A percentile compares a stretch with the other conserved stretches of the same genome.
Conservation (phyloP, 2,888 invertebrate genomes). For the Diabrotica balteata region DNA sequence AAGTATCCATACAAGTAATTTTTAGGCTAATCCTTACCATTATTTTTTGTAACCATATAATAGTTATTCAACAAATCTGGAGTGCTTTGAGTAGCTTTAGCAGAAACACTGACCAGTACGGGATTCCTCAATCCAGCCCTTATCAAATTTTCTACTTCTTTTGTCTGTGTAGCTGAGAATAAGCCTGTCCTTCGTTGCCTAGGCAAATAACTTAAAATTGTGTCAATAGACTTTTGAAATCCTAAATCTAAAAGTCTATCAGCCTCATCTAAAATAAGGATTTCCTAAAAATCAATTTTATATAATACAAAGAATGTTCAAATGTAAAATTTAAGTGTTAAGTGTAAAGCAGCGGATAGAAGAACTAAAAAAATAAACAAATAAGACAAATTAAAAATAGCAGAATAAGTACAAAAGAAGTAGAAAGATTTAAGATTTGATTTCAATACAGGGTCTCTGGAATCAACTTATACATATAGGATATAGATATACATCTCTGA, state of each 20-base stretch:
- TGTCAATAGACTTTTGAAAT: constrained; percentile 84
- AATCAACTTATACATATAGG: no score
- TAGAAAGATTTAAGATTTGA: no score
- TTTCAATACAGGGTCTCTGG: no score
- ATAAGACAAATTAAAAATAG: not conserved
- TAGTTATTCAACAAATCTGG: constrained; percentile 78
- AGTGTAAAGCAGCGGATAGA: not conserved
- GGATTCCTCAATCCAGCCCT: constrained; percentile 95
- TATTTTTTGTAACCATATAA: constrained; percentile 78
- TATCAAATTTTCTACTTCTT: constrained; percentile 88
- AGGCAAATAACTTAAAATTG: constrained; percentile 89
- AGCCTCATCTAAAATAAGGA: constrained; percentile 95
- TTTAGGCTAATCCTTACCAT: constrained; percentile 55
- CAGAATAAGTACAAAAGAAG: no score
- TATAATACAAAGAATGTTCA: not conserved
- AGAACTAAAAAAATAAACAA: not conserved
- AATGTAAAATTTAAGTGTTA: not conserved
- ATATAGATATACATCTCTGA: no score
- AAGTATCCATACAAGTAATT: no score
- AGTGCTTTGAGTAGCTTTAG: constrained; percentile 79
- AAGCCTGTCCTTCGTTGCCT: constrained; percentile 93
- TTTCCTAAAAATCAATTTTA: constrained; percentile 67
- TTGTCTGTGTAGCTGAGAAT: constrained; percentile 99
- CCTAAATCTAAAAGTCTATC: constrained; percentile 93
- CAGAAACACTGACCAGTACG: constrained; percentile 86